These are phyloP conservation scores for Myiozetetes cayanensis DNA, from an alignment of 2,113 vertebrate genomes.

Conservation along the genomic window DNA sequence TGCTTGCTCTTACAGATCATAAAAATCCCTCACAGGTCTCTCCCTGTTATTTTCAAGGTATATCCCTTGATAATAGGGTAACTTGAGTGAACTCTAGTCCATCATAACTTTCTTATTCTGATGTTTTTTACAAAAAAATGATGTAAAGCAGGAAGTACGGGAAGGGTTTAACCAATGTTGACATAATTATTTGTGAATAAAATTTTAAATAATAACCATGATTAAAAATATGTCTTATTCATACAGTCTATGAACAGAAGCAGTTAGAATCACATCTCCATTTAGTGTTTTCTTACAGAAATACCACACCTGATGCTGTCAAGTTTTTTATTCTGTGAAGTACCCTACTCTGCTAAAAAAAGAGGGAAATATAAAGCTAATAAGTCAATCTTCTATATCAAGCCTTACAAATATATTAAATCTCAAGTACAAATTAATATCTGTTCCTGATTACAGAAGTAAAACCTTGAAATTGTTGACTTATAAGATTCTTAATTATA, in stretches of 20 bases:
- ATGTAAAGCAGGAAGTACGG: neutral
- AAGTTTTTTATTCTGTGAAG: neutral
- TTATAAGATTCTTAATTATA: neutral
- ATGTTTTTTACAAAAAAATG: neutral
- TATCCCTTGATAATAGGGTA: neutral
- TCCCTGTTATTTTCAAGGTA: neutral
- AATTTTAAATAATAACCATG: neutral
- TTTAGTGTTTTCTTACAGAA: neutral
- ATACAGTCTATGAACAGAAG: neutral
- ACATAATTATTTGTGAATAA: neutral
- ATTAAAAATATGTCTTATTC: neutral
- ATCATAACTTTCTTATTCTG: neutral
- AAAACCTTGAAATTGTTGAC: neutral
- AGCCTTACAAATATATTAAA: neutral
- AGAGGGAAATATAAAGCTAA: neutral
- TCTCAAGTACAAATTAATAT: neutral
- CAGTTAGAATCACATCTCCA: neutral
- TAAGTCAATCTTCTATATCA: neutral
- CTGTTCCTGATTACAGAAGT: neutral
- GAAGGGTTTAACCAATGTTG: neutral
- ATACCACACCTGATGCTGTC: neutral
- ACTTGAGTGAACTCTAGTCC: neutral
- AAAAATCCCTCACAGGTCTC: neutral
- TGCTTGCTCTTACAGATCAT: neutral
- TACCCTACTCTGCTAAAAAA: neutral